Conservation (phyloP, 2,113 vertebrate genomes). For the Ceratotherium simum region DNA sequence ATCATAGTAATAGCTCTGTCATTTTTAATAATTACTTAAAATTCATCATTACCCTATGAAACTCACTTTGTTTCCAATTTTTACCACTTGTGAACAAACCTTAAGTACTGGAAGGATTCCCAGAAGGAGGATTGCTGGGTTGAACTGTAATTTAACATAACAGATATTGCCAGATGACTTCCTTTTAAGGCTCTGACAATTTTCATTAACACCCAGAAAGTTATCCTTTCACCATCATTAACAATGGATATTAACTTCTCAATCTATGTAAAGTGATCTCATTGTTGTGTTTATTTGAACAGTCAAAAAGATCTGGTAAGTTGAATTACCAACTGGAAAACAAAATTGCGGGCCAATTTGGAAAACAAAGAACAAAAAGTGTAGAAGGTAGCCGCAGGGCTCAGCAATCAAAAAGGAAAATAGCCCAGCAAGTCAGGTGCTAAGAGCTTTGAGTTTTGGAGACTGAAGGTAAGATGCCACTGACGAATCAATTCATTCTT, state of each 20-base stretch:
- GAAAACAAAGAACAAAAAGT: neutral
- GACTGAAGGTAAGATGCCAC: neutral
- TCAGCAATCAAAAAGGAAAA: neutral
- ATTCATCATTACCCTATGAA: neutral
- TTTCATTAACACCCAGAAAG: neutral
- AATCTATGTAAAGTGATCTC: neutral
- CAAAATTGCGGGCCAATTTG: conserved; percentile 9
- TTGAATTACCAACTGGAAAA: neutral
- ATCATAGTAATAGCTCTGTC: neutral
- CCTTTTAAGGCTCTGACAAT: neutral
- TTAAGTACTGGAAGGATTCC: neutral
- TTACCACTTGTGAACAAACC: neutral
- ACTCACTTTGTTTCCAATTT: neutral
- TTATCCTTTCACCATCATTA: neutral
- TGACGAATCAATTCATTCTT: neutral
- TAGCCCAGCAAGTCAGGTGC: neutral
- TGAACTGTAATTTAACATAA: neutral
- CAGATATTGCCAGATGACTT: neutral
- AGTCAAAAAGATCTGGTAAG: neutral
- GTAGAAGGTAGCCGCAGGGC: neutral
- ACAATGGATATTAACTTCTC: neutral
- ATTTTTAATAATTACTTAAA: conserved; percentile 42
- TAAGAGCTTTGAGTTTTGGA: neutral
- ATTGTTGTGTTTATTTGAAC: neutral
- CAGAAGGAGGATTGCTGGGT: neutral